phyloP scores from a whole-genome alignment of 2,113 vertebrate species.

The Phrynosoma blainvillii region DNA sequence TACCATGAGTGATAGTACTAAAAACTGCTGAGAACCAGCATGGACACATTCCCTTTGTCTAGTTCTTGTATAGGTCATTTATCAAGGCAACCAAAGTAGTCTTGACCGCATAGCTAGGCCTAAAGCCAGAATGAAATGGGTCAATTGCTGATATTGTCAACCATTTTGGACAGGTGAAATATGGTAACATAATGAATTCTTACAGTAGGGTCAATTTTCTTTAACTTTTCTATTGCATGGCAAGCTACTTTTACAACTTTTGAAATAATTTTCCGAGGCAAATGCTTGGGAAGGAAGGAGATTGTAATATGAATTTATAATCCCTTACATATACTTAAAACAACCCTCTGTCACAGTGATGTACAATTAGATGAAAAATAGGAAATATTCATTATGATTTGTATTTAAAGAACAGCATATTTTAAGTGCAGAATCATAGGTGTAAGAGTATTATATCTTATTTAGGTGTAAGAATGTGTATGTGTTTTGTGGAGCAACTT shows the following conservation, averaged over 20 bases:
- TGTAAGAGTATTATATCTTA: not conserved
- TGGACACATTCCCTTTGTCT: too few species aligned
- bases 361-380: not conserved
- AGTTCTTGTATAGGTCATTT: too few species aligned
- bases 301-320: not conserved
- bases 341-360: not conserved
- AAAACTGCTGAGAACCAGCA: too few species aligned
- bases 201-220: too few species aligned
- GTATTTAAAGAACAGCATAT: not conserved
- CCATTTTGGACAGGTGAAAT: not conserved
- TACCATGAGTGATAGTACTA: too few species aligned
- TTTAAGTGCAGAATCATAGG: not conserved
- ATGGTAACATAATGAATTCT: not conserved
- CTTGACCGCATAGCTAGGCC: too few species aligned
- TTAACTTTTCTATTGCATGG: not conserved
- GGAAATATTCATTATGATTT: not conserved
- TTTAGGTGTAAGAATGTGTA: not conserved
- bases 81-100: too few species aligned
- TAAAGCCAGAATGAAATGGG: too few species aligned
- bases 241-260: not conserved
- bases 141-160: not conserved
- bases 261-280: too few species aligned
- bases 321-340: not conserved
- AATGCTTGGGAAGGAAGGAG: too few species aligned
- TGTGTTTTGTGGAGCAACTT: not conserved